Percentiles rank a stretch among this genome's conserved stretches.
phyloP scores from a whole-genome alignment of 2,888 invertebrate genomes.

The Lathronympha strigana region DNA sequence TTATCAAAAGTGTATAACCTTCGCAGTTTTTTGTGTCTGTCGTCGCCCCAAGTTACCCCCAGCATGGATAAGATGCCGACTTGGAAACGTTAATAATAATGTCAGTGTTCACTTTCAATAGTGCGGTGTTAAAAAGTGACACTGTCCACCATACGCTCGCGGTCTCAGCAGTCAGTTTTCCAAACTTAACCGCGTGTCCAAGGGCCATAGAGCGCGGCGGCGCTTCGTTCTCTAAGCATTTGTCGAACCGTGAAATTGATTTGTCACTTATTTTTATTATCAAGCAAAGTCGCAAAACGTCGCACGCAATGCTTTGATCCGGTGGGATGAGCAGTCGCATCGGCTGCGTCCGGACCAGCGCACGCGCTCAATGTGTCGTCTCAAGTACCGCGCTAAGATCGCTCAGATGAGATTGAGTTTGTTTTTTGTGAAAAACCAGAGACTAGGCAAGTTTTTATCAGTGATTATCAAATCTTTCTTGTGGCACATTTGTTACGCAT shows the following conservation, averaged over 20 bases:
- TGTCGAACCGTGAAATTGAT: conserved; percentile 57
- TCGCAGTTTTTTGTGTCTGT: too few species aligned
- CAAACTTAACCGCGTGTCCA: conserved; percentile 23
- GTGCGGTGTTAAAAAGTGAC: not conserved
- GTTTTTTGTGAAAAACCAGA: conserved; percentile 63
- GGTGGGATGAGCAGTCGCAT: conserved; percentile 35
- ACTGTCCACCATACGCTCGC: not conserved
- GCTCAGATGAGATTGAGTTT: conserved; percentile 68
- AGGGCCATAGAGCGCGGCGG: conserved; percentile 29
- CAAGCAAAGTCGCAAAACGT: conserved; percentile 21
- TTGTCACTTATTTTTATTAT: conserved; percentile 54
- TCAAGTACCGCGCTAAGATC: conserved; percentile 58
- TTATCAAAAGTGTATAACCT: too few species aligned
- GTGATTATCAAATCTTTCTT: conserved; percentile 37
- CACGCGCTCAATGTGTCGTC: conserved; percentile 66
- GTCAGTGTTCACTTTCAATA: too few species aligned
- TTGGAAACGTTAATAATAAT: too few species aligned
- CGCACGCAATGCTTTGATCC: conserved; percentile 33
- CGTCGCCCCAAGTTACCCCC: too few species aligned
- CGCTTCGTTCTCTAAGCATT: conserved; percentile 27
- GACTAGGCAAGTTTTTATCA: conserved; percentile 68
- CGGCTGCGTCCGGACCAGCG: conserved; percentile 48
- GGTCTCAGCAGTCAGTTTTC: not conserved
- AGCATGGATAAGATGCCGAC: too few species aligned
- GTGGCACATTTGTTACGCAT: conserved; percentile 12